Evolutionary conservation across 2,113 vertebrate genomes (phyloP).

Genomic region (Gallinago media): DNA sequence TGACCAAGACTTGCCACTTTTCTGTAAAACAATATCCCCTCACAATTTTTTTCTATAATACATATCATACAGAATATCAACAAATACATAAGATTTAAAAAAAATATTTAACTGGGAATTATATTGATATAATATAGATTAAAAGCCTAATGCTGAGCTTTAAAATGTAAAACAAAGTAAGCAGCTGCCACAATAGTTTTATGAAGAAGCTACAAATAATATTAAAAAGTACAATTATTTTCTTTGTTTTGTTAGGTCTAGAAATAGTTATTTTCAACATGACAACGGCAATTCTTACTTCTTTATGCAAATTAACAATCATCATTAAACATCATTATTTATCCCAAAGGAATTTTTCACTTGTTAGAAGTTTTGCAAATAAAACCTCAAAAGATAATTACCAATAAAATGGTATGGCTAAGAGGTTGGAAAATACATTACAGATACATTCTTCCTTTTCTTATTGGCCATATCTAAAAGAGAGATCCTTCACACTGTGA

Average conservation of each 20-base stretch:
- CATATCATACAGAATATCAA: background rate
- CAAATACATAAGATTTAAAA: background rate
- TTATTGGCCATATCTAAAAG: background rate
- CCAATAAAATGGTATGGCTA: background rate
- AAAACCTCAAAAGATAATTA: background rate
- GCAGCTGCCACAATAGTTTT: background rate
- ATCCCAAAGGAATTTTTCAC: background rate
- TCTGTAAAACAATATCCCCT: background rate
- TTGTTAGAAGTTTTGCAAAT: background rate
- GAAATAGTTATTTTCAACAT: background rate
- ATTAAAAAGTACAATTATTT: background rate
- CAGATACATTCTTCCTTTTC: background rate
- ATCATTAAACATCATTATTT: background rate
- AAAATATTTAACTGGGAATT: slow-evolving; percentile 1
- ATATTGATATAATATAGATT: slow-evolving; percentile 25
- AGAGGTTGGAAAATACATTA: background rate
- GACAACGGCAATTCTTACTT: background rate
- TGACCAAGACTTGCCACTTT: background rate
- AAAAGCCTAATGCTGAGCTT: background rate
- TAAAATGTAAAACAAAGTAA: background rate
- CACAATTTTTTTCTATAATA: background rate
- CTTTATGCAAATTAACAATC: background rate
- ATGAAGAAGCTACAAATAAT: background rate
- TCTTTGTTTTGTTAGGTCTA: background rate
- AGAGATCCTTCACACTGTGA: background rate